Evolutionary conservation across 1,140 invertebrate species (phyloP).

Genomic region (Sinella curviseta): DNA sequence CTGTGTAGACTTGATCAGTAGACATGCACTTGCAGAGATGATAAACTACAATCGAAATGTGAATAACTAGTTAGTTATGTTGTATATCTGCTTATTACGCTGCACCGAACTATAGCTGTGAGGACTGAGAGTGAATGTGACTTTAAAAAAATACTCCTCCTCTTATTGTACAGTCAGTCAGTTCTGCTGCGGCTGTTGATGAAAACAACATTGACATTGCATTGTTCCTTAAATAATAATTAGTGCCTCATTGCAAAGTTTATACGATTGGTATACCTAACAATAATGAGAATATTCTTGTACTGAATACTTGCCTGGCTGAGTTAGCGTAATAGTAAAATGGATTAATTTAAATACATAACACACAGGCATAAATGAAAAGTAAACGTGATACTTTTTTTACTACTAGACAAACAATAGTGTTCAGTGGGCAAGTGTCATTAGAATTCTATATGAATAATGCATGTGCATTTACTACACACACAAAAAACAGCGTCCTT

Average conservation of each 20-base stretch:
- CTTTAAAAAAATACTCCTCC: constrained; percentile 1
- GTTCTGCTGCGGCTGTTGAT: no score
- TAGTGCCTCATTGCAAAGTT: constrained; percentile 14
- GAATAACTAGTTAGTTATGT: neutral
- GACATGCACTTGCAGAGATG: neutral
- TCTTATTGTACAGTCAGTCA: neutral
- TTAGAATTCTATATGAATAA: neutral
- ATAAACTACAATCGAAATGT: neutral
- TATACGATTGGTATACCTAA: no score
- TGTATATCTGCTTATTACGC: neutral
- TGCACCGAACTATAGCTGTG: neutral
- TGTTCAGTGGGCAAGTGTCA: neutral
- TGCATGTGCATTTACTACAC: no score
- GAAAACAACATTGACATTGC: constrained; percentile 43
- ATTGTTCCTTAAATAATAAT: constrained; percentile 35
- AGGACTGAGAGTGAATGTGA: neutral
- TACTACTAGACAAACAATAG: no score
- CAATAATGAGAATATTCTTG: no score
- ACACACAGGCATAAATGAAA: no score
- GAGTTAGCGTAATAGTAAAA: no score
- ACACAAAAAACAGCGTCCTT: no score
- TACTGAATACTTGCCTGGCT: no score
- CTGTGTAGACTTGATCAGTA: neutral
- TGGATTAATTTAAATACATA: no score
- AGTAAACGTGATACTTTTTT: no score